Conservation (phyloP, 2,888 invertebrate species). For the Caenorhabditis imperialis region DNA sequence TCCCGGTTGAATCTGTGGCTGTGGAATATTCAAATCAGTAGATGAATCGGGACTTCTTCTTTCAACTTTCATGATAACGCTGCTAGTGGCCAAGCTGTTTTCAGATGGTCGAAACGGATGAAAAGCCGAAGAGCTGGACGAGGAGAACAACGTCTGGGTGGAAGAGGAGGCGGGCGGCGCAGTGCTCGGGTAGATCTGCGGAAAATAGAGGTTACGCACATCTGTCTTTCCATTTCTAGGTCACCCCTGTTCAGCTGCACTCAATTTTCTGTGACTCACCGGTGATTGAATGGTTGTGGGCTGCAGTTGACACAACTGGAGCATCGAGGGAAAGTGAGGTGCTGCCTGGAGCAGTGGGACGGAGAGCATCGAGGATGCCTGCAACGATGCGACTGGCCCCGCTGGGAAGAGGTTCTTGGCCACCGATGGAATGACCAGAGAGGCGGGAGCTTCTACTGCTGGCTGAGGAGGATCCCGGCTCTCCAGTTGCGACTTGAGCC, state of each 20-base stretch:
- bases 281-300: conserved; percentile 46
- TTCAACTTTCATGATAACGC: conserved; percentile 60
- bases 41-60: conserved; percentile 64
- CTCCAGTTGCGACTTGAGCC: conserved; percentile 89
- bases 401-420: conserved; percentile 35
- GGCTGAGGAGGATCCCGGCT: conserved; percentile 16
- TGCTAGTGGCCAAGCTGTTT: conserved; percentile 24
- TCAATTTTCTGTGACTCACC: conserved; percentile 13
- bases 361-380: conserved; percentile 43
- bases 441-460: conserved; percentile 12
- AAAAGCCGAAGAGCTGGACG: conserved; percentile 58
- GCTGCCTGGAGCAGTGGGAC: conserved; percentile 45
- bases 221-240: conserved; percentile 44
- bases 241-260: conserved; percentile 39
- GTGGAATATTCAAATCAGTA: conserved; percentile 32
- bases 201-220: conserved; percentile 16
- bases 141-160: conserved; percentile 53
- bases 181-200: conserved; percentile 40
- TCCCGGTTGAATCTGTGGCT: conserved; percentile 13
- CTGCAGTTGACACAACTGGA: conserved; percentile 61
- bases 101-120: conserved; percentile 56
- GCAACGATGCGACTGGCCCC: conserved; percentile 28
- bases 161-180: conserved; percentile 33
- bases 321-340: conserved; percentile 50
- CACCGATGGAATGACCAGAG: conserved; percentile 26